Base-by-base conservation (phyloP, 1,140 invertebrate genomes). In the Musca domestica region DNA sequence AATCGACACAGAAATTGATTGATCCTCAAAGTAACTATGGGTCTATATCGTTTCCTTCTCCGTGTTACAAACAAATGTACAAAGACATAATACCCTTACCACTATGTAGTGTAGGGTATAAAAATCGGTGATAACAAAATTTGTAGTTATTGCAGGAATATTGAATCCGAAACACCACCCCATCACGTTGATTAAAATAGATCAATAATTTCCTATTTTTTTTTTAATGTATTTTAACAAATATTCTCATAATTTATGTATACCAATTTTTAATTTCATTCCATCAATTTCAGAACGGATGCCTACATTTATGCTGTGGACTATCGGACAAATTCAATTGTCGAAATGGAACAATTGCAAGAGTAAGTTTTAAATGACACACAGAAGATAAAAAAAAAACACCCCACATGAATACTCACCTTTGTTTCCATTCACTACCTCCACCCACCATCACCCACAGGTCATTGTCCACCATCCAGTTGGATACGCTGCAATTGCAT, bases 291-390 rank as follows among this genome's bases (percentile, higher is more conserved):
- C 81, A 93, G 92, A 23, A 94, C 92, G 25, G 92, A 95, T 72
- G 85, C 94, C 82, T 94, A 92, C 70, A 84, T 94, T 41, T 94
- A 95, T 74, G 92, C 90, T 1, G 90, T 94, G 7, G 91, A 94
- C 82, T 90, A 89, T 2, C 81, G 89, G 64, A 88, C 91, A 1
- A 94, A 95, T 76, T 85, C 90, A 1, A 89, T 95, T 67, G 86
- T 94, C 56, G 91, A 94, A 75, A 92, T 90, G 85, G 90, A 92
- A 58, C 86, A 87, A 1, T 74, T 94, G 22, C 87, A 92, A 80
- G 88, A 86, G 91, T 92, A 84, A 87, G 85, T 79, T 52, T 30
- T 1, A 10, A 66, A 66, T 22, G n/a, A 7, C 14, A 27, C 46
- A 14, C 9, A 14, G 10, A 6, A 47, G 3, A n/a, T n/a, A n/a